phyloP scores from a whole-genome alignment of 2,888 invertebrate genomes.

The Athetis lepigone region DNA sequence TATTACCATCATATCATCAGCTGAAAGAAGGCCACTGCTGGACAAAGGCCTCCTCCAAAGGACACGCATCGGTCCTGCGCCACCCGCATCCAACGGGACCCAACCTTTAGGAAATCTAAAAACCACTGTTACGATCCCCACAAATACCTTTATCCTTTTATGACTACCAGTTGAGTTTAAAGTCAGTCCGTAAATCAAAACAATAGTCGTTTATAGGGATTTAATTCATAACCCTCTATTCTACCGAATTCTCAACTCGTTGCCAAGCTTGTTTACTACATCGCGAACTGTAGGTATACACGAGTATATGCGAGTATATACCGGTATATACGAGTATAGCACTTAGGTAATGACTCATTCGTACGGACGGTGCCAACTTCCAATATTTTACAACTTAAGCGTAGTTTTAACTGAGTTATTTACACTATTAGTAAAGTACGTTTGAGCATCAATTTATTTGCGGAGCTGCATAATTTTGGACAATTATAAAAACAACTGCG shows the following conservation, averaged over 20 bases:
- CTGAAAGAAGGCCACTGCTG: no score
- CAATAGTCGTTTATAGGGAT: no score
- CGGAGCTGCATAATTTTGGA: background rate
- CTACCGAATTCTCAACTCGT: background rate
- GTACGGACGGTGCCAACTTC: slow-evolving; percentile 11
- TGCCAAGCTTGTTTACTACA: slow-evolving; percentile 21
- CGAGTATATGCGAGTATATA: no score
- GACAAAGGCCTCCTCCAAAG: no score
- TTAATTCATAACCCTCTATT: background rate
- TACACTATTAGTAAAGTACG: background rate
- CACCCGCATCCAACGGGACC: no score
- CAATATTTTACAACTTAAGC: slow-evolving; percentile 2
- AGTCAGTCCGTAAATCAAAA: no score
- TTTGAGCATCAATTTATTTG: slow-evolving; percentile 13
- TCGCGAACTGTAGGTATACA: background rate
- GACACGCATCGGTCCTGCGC: no score
- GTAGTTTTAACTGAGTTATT: slow-evolving; percentile 8
- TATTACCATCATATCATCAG: no score
- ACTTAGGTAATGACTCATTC: slow-evolving; percentile 23
- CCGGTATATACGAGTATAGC: background rate
- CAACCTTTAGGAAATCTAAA: no score
- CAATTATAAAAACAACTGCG: background rate
- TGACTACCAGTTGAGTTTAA: no score
- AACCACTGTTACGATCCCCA: no score
- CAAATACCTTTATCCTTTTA: no score